Percentiles rank a stretch among this genome's conserved stretches.
phyloP scores from a whole-genome alignment of 2,113 vertebrate genomes.

The Helogale parvula region DNA sequence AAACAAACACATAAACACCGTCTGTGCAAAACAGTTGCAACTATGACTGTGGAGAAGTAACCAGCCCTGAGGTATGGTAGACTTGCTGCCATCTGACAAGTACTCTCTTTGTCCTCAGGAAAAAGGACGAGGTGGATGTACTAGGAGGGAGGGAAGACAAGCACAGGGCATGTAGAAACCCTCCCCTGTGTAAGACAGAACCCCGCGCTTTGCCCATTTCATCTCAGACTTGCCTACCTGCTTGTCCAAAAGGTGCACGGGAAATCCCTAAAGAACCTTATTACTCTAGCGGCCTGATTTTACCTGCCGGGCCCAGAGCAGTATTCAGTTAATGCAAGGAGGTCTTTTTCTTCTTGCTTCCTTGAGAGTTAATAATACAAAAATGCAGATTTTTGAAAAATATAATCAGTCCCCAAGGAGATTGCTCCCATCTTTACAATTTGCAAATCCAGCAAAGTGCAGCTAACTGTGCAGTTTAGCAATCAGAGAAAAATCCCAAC shows the following conservation, averaged over 20 bases:
- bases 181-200: background rate
- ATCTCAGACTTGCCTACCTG: background rate
- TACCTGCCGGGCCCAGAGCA: background rate
- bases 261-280: slow-evolving; percentile 23
- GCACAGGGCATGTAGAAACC: background rate
- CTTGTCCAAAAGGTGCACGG: background rate
- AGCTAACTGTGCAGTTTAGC: slow-evolving; percentile 47
- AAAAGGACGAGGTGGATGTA: slow-evolving; percentile 2
- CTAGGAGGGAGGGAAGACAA: background rate
- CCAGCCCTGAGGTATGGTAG: background rate
- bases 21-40: slow-evolving; percentile 77
- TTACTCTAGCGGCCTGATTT: slow-evolving; percentile 25
- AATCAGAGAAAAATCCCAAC: background rate
- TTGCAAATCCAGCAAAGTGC: slow-evolving; percentile 61
- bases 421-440: slow-evolving; percentile 53
- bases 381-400: slow-evolving; percentile 70
- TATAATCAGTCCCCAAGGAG: slow-evolving; percentile 51
- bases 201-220: background rate
- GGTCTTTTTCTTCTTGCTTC: background rate
- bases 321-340: background rate
- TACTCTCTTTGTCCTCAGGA: slow-evolving; percentile 34
- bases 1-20: slow-evolving; percentile 75
- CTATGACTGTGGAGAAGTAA: slow-evolving; percentile 65
- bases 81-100: background rate
- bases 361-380: slow-evolving; percentile 62